These are phyloP conservation scores for Porites evermanni DNA, from an alignment of 92 coral and sea anemone genomes.

Conservation along the genomic window DNA sequence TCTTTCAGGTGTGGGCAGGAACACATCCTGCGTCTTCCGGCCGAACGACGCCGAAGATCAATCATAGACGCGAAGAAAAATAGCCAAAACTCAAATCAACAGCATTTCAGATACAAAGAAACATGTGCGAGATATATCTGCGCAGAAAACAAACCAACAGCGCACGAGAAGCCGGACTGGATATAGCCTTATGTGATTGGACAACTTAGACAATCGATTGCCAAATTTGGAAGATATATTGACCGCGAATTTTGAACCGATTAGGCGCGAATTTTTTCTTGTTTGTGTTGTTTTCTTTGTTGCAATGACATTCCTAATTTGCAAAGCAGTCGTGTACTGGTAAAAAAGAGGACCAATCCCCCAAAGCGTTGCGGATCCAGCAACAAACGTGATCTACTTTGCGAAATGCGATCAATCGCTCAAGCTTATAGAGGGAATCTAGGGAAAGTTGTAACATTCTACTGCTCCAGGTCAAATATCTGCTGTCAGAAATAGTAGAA, in stretches of 20 bases:
- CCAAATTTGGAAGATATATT: constrained; percentile 64
- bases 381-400: too few relatives aligned
- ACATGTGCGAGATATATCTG: constrained; percentile 73
- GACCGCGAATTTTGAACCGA: constrained; percentile 63
- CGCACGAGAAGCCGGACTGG: constrained; percentile 23
- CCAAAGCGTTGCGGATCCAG: too few relatives aligned
- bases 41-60: constrained; percentile 32
- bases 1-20: constrained; percentile 89
- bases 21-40: constrained; percentile 68
- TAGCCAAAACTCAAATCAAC: constrained; percentile 10
- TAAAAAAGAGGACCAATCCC: too few relatives aligned
- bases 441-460: too few relatives aligned
- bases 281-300: not conserved
- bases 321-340: too few relatives aligned
- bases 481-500: too few relatives aligned
- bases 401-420: too few relatives aligned
- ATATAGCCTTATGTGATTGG: constrained; percentile 57
- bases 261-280: constrained; percentile 14
- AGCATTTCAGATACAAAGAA: constrained; percentile 52
- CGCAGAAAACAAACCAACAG: constrained; percentile 61
- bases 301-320: not conserved
- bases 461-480: too few relatives aligned
- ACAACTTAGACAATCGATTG: constrained; percentile 35
- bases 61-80: constrained; percentile 48
- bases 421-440: too few relatives aligned